phyloP scores from a whole-genome alignment of 2,888 invertebrate genomes.

The Drosophila tripunctata region DNA sequence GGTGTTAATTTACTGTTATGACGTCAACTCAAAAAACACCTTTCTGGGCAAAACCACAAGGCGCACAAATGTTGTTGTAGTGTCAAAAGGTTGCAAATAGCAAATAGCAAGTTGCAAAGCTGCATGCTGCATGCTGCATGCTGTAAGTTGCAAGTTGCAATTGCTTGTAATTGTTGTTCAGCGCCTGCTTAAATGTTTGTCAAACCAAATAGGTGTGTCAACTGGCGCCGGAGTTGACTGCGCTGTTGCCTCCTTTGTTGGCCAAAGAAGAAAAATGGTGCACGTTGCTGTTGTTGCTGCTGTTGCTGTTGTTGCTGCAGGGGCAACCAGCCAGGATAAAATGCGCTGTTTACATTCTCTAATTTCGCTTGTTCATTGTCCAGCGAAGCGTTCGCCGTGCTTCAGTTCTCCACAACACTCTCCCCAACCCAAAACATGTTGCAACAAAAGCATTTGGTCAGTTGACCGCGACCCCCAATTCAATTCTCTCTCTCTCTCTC shows the following conservation, averaged over 20 bases:
- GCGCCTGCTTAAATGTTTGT: slow-evolving; percentile 66
- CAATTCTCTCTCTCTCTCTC: neutral
- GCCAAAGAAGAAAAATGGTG: slow-evolving; percentile 69
- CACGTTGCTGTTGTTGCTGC: slow-evolving; percentile 40
- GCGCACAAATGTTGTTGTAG: neutral
- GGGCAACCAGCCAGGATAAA: slow-evolving; percentile 77
- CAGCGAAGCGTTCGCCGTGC: slow-evolving; percentile 76
- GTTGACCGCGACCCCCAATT: slow-evolving; percentile 61
- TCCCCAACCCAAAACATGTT: slow-evolving; percentile 41
- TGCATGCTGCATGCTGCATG: neutral
- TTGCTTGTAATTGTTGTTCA: slow-evolving; percentile 48
- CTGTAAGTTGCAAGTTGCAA: slow-evolving; percentile 22
- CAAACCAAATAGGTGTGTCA: slow-evolving; percentile 67
- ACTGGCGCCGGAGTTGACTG: slow-evolving; percentile 43
- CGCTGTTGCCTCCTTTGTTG: slow-evolving; percentile 6
- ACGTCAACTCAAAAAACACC: slow-evolving; percentile 54
- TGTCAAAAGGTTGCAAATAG: slow-evolving; percentile 49
- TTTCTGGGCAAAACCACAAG: slow-evolving; percentile 15
- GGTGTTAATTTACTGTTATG: slow-evolving; percentile 72
- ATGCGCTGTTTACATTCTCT: slow-evolving; percentile 80
- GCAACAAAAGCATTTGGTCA: slow-evolving; percentile 64
- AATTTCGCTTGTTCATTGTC: slow-evolving; percentile 81
- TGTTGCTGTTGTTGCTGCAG: slow-evolving; percentile 23
- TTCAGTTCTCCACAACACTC: too few relatives aligned
- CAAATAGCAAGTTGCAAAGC: neutral